phyloP scores from a whole-genome alignment of 2,797 vertebrate species.

The Chiroxiphia lanceolata region DNA sequence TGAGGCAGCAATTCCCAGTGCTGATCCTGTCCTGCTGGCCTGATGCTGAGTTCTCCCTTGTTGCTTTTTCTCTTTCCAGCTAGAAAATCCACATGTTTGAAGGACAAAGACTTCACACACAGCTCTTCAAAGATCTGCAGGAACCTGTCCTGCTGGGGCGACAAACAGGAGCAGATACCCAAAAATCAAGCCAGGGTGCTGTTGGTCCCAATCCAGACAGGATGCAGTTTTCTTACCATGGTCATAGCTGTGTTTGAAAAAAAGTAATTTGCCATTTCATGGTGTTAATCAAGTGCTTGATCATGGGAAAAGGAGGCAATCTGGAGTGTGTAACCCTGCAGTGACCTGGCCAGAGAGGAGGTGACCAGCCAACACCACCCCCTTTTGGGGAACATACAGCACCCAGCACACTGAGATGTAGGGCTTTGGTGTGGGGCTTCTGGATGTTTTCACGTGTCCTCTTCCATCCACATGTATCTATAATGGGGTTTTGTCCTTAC shows the following conservation, averaged over 20 bases:
- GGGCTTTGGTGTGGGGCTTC: neutral
- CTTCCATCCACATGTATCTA: accelerated
- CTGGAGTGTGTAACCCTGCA: neutral
- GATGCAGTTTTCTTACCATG: neutral
- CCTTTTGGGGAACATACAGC: neutral
- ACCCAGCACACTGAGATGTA: neutral
- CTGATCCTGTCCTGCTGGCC: neutral
- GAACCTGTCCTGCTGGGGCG: neutral
- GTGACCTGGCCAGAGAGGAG: neutral
- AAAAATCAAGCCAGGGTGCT: neutral
- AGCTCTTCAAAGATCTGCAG: neutral
- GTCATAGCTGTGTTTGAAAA: neutral
- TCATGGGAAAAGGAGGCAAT: neutral
- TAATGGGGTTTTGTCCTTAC: neutral
- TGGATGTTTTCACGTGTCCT: accelerated
- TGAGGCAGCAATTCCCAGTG: neutral
- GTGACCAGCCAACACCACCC: neutral
- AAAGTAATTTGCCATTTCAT: neutral
- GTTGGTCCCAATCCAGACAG: neutral
- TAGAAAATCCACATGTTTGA: neutral
- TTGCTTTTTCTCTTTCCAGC: neutral
- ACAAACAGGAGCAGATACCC: neutral
- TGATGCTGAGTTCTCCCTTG: neutral
- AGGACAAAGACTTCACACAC: neutral
- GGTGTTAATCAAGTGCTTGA: neutral